These are phyloP conservation scores for Axinella damicornis DNA, from an alignment of 37 sponge, comb jelly and placozoan species.

Conservation along the genomic window DNA sequence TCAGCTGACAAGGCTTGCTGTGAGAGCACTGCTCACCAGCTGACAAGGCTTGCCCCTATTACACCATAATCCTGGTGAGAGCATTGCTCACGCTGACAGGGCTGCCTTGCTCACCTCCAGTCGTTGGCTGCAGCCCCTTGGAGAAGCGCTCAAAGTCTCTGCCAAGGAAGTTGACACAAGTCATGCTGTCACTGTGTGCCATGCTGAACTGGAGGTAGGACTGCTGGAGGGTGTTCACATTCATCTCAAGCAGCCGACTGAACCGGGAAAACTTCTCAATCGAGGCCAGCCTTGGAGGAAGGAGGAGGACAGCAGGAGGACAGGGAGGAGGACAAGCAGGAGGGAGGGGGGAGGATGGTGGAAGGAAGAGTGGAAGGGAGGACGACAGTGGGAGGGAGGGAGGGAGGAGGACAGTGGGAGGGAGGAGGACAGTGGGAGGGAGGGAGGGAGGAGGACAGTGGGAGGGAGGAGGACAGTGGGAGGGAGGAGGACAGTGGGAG, in stretches of 20 bases:
- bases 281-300: constrained; percentile 56
- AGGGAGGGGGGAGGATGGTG: not conserved
- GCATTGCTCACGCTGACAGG: no score
- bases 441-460: not conserved
- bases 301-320: no score
- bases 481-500: no score
- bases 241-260: constrained; percentile 47
- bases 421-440: not conserved
- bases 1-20: no score
- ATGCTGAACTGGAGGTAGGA: constrained; percentile 39
- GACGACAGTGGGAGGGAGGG: constrained; percentile 1
- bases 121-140: constrained; percentile 44
- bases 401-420: not conserved
- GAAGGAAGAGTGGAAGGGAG: not conserved
- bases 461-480: no score
- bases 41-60: no score
- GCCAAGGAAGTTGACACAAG: constrained; percentile 32
- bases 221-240: constrained; percentile 45
- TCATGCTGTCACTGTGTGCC: constrained; percentile 25
- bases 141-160: constrained; percentile 59
- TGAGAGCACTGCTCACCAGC: no score
- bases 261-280: constrained; percentile 79
- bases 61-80: no score
- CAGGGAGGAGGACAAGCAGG: not conserved
- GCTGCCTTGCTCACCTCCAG: constrained; percentile 14